A percentile compares a stretch with the other conserved stretches of the same genome.
These are phyloP conservation scores for Parnassius glacialis DNA, from an alignment of 2,888 invertebrate genomes.

Conservation along the genomic window DNA sequence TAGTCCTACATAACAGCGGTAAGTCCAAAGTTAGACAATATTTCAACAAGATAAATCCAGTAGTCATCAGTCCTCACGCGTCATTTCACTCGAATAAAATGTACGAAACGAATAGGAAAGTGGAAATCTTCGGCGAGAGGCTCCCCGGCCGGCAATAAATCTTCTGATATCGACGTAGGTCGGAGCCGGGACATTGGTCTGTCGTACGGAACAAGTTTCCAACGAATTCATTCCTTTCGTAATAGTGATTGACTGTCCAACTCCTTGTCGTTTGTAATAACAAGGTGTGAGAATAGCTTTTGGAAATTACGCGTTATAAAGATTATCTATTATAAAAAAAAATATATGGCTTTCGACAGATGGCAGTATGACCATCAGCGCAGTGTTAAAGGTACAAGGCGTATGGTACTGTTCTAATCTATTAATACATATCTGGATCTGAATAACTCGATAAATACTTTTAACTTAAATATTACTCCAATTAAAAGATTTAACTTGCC, in stretches of 20 bases:
- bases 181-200: conserved; percentile 19
- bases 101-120: conserved; percentile 46
- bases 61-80: conserved; percentile 44
- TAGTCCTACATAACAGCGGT: too few relatives aligned
- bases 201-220: background rate
- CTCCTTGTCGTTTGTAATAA: background rate
- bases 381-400: too few relatives aligned
- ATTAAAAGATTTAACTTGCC: too few relatives aligned
- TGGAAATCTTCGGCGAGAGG: conserved; percentile 62
- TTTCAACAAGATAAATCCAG: conserved; percentile 47
- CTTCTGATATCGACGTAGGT: conserved; percentile 30
- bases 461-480: too few relatives aligned
- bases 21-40: background rate
- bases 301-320: background rate
- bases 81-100: conserved; percentile 66
- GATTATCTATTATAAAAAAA: too few relatives aligned
- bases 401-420: too few relatives aligned
- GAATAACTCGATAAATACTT: too few relatives aligned
- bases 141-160: conserved; percentile 60
- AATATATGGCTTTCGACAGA: too few relatives aligned
- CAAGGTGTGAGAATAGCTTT: background rate
- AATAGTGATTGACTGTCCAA: conserved; percentile 5
- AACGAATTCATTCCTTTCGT: background rate
- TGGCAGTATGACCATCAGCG: too few relatives aligned
- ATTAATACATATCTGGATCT: too few relatives aligned